phyloP scores from a whole-genome alignment of 2,113 vertebrate genomes.

The Sclerurus mexicanus region DNA sequence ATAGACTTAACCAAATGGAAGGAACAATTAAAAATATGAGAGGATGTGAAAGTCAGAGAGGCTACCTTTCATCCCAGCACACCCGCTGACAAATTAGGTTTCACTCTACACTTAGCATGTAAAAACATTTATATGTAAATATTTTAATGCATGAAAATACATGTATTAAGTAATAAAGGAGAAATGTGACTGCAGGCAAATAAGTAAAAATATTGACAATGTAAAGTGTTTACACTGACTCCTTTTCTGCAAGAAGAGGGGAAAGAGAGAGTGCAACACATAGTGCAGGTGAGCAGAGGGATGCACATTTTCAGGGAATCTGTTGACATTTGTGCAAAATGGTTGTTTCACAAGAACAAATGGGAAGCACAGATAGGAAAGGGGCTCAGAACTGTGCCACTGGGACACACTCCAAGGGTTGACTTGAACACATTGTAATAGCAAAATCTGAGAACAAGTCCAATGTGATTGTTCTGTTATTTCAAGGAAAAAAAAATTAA shows the following conservation, averaged over 20 bases:
- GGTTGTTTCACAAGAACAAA: background rate
- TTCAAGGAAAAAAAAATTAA: background rate
- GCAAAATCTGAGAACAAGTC: background rate
- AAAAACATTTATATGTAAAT: background rate
- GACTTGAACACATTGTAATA: background rate
- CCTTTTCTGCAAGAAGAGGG: background rate
- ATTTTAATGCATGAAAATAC: background rate
- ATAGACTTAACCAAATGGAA: background rate
- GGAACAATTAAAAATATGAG: background rate
- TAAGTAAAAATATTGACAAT: background rate
- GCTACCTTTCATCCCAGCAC: background rate
- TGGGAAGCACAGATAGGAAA: background rate
- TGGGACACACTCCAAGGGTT: background rate
- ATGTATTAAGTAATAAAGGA: background rate
- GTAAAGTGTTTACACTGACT: background rate
- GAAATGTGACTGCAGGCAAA: background rate
- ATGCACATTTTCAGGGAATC: background rate
- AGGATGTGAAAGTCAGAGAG: background rate
- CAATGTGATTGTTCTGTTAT: background rate
- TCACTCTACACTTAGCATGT: background rate
- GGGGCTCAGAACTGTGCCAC: background rate
- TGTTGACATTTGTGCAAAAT: background rate
- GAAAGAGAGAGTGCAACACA: rapidly evolving
- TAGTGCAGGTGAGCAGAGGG: background rate
- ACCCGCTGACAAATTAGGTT: background rate